These are phyloP conservation scores for Ceratina calcarata DNA, from an alignment of 1,140 invertebrate species.

Conservation along the genomic window DNA sequence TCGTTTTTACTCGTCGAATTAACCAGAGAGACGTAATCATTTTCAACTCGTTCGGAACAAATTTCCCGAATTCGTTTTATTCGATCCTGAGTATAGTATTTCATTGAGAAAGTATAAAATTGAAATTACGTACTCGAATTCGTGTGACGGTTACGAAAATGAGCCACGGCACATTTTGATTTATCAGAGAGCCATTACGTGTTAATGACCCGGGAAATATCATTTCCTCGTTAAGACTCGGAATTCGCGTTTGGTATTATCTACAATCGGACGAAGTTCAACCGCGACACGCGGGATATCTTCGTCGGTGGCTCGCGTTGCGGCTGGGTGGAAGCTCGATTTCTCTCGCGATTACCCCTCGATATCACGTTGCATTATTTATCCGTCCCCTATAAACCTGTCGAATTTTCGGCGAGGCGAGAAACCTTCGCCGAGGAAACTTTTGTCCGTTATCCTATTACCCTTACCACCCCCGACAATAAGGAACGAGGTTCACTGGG, in stretches of 20 bases:
- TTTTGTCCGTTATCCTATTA: constrained; percentile 49
- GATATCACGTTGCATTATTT: constrained; percentile 71
- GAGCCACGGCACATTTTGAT: neutral
- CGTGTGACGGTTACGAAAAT: no score
- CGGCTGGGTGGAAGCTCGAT: constrained; percentile 35
- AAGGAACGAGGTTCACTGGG: constrained; percentile 41
- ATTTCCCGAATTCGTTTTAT: constrained; percentile 21
- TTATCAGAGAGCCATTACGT: constrained; percentile 26
- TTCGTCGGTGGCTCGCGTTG: neutral
- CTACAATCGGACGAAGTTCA: constrained; percentile 23
- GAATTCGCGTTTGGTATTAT: constrained; percentile 19
- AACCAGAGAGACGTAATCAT: constrained; percentile 3
- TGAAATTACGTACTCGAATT: neutral
- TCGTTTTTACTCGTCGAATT: neutral
- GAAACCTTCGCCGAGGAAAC: constrained; percentile 52
- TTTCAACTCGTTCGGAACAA: neutral
- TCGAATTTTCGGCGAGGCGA: constrained; percentile 57
- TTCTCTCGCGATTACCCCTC: constrained; percentile 64
- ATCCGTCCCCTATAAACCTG: constrained; percentile 57
- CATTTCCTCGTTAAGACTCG: constrained; percentile 24
- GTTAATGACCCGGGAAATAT: constrained; percentile 27
- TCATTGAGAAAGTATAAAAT: no score
- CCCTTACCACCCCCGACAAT: constrained; percentile 48
- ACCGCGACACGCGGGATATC: constrained; percentile 9
- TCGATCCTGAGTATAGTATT: no score